These are phyloP conservation scores for Danaus chrysippus DNA, from an alignment of 2,888 invertebrate genomes.

Conservation along the genomic window DNA sequence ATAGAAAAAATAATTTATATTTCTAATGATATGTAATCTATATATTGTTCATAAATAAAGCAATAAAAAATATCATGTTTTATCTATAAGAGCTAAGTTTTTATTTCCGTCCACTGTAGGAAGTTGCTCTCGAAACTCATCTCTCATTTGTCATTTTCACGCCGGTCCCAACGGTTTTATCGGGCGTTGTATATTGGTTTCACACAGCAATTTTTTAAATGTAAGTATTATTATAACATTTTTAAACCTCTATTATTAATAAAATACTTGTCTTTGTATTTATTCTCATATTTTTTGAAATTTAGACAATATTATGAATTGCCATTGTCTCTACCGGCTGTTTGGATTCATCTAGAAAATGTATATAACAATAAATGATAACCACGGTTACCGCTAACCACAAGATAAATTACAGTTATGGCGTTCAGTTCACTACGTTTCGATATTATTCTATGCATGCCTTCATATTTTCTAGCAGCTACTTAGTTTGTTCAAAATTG, in stretches of 20 bases:
- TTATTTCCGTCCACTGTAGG: not conserved
- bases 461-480: not conserved
- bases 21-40: too few species aligned
- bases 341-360: constrained; percentile 28
- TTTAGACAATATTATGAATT: not conserved
- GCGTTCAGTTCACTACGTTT: constrained; percentile 4
- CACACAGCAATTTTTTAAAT: constrained; percentile 21
- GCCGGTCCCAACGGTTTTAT: constrained; percentile 23
- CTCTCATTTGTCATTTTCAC: constrained; percentile 33
- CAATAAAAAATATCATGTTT: not conserved
- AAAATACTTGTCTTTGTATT: not conserved
- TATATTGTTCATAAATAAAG: too few species aligned
- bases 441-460: constrained; percentile 9
- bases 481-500: not conserved
- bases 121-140: not conserved
- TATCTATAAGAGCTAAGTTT: not conserved
- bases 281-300: not conserved
- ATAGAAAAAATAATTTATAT: too few species aligned
- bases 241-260: not conserved
- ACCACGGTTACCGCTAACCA: constrained; percentile 10
- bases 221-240: constrained; percentile 19
- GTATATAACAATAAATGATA: not conserved
- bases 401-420: too few species aligned
- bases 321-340: constrained; percentile 6
- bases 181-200: constrained; percentile 18